Evolutionary conservation across 2,888 invertebrate species (phyloP).

Genomic region (Trachelus stipa): DNA sequence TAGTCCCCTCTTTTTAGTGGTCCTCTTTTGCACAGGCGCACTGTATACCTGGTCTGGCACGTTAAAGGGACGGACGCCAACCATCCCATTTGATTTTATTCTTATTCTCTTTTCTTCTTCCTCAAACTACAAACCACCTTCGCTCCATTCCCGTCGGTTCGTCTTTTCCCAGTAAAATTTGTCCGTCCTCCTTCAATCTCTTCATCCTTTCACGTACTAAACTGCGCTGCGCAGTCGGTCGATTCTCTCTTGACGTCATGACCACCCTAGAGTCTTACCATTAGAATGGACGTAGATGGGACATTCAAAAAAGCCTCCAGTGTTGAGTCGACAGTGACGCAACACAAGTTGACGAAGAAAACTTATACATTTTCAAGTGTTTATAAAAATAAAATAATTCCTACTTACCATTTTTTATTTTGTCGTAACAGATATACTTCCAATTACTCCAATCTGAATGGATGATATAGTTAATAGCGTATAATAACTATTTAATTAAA

Average conservation of each 20-base stretch:
- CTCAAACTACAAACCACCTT: constrained; percentile 22
- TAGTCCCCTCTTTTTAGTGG: neutral
- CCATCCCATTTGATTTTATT: constrained; percentile 7
- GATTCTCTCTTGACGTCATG: constrained; percentile 20
- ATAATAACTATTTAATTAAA: neutral
- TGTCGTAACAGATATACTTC: neutral
- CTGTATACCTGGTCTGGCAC: constrained; percentile 2
- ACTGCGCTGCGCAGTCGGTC: constrained; percentile 32
- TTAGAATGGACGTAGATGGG: neutral
- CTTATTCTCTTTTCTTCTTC: constrained; percentile 16
- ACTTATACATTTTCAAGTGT: neutral
- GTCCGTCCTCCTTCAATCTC: constrained; percentile 19
- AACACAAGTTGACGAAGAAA: neutral
- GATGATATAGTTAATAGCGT: neutral
- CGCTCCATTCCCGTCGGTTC: neutral
- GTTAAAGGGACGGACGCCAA: constrained; percentile 1
- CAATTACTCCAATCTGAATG: neutral
- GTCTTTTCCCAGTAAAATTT: neutral
- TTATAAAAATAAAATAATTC: neutral
- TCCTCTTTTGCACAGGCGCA: constrained; percentile 4
- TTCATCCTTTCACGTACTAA: constrained; percentile 28
- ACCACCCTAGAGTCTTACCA: neutral
- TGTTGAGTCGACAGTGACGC: neutral
- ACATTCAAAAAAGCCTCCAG: neutral
- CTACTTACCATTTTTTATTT: neutral